Evolutionary conservation across 2,113 vertebrate species (phyloP).

Genomic region (Entelurus aequoreus): DNA sequence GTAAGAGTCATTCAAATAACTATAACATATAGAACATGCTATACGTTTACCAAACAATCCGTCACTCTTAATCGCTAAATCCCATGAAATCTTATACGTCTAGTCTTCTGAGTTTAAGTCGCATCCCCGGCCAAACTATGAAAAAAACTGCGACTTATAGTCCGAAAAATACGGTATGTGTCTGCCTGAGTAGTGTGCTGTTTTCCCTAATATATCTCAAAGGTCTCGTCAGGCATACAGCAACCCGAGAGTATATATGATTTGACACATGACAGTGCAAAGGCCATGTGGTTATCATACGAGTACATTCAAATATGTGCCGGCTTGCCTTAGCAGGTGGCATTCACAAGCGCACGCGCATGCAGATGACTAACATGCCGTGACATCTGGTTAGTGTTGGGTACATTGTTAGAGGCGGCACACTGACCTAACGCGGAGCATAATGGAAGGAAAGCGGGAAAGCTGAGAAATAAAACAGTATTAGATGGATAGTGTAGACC

Average conservation of each 20-base stretch:
- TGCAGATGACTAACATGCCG: conserved; percentile 53
- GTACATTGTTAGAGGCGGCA: conserved; percentile 49
- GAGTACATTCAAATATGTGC: conserved; percentile 16
- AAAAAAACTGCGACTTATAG: too few relatives aligned
- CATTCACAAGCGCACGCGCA: conserved; percentile 16
- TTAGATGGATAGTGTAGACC: conserved; percentile 33
- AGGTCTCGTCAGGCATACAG: background rate
- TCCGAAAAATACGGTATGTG: too few relatives aligned
- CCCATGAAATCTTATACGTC: too few relatives aligned
- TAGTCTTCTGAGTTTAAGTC: too few relatives aligned
- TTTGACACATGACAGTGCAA: conserved; percentile 15
- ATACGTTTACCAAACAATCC: too few relatives aligned
- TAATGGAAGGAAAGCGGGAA: conserved; percentile 62
- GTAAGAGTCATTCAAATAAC: too few relatives aligned
- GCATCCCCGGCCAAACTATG: too few relatives aligned
- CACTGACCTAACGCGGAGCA: conserved; percentile 35
- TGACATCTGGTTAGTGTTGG: conserved; percentile 62
- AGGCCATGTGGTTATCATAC: background rate
- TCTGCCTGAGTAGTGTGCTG: background rate
- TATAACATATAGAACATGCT: too few relatives aligned
- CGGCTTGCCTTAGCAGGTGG: conserved; percentile 45
- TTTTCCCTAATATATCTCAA: conserved; percentile 25
- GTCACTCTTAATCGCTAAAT: too few relatives aligned
- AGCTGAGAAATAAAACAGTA: conserved; percentile 47
- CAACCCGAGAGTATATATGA: conserved; percentile 3